Conservation (phyloP, 2,888 invertebrate species). For the Morinoia aosen region DNA sequence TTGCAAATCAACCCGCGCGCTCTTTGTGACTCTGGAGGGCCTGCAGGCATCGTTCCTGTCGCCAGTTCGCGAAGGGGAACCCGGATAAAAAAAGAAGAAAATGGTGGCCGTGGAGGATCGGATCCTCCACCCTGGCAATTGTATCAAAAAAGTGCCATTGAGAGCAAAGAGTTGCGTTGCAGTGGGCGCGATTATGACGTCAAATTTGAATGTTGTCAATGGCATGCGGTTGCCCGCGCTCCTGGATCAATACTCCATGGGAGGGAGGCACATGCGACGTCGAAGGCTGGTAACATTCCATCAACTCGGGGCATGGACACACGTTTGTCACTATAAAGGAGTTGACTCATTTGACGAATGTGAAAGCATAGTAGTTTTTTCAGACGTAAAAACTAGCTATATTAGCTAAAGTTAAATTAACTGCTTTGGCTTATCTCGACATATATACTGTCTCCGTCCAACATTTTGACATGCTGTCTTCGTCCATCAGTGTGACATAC, state of each 20-base stretch:
- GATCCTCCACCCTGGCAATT: background rate
- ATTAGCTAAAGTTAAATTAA: background rate
- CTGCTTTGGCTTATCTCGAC: background rate
- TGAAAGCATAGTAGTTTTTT: no score
- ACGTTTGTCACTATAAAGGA: background rate
- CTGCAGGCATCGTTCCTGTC: background rate
- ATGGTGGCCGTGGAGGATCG: conserved; percentile 22
- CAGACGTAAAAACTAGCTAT: background rate
- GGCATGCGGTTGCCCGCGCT: conserved; percentile 9
- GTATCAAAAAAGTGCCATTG: background rate
- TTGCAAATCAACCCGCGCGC: background rate
- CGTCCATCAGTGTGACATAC: no score
- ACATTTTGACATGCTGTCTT: no score
- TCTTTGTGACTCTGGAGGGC: background rate
- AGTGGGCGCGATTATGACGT: conserved; percentile 26
- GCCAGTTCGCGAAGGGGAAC: background rate
- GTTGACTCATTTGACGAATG: background rate
- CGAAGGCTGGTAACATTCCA: background rate
- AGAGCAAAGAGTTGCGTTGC: conserved; percentile 8
- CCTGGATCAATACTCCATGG: background rate
- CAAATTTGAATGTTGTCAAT: conserved; percentile 24
- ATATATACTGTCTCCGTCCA: background rate
- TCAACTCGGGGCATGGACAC: background rate
- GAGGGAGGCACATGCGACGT: background rate
- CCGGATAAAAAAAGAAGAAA: conserved; percentile 27